A percentile compares a stretch with the other conserved stretches of the same genome.
Conservation (phyloP, 2,113 vertebrate species). For the Clarias magur region DNA sequence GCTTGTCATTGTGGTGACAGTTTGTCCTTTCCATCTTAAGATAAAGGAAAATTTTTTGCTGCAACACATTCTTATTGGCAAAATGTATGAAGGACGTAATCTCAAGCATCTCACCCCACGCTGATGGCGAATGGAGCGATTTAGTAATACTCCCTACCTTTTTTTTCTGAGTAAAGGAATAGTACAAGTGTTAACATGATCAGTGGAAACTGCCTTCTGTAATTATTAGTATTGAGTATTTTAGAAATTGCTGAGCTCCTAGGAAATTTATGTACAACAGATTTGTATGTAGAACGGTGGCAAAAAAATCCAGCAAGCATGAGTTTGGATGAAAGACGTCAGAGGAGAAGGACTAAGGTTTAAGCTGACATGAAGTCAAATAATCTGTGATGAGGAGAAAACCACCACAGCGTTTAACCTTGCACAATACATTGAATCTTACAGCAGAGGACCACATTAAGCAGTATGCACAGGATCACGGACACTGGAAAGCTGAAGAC, state of each 20-base stretch:
- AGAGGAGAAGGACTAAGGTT: background rate
- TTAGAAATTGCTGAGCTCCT: background rate
- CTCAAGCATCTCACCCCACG: background rate
- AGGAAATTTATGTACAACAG: background rate
- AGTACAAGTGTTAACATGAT: background rate
- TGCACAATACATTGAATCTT: background rate
- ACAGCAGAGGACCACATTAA: background rate
- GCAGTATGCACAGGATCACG: background rate
- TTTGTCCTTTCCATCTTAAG: background rate
- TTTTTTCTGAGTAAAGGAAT: background rate
- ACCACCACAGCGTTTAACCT: background rate
- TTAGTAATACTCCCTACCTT: background rate
- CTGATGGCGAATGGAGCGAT: background rate
- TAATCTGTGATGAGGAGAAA: background rate
- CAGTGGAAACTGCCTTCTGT: background rate
- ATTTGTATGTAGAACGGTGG: background rate
- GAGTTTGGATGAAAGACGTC: background rate
- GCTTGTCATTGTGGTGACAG: background rate
- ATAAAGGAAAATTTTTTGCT: background rate
- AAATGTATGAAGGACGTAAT: background rate
- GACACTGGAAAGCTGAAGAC: background rate
- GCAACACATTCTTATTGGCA: background rate
- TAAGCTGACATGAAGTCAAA: background rate
- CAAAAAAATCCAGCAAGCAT: background rate
- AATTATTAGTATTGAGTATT: background rate